Base-by-base conservation (phyloP, 2,113 vertebrate genomes). In the Spea multiplicata region DNA sequence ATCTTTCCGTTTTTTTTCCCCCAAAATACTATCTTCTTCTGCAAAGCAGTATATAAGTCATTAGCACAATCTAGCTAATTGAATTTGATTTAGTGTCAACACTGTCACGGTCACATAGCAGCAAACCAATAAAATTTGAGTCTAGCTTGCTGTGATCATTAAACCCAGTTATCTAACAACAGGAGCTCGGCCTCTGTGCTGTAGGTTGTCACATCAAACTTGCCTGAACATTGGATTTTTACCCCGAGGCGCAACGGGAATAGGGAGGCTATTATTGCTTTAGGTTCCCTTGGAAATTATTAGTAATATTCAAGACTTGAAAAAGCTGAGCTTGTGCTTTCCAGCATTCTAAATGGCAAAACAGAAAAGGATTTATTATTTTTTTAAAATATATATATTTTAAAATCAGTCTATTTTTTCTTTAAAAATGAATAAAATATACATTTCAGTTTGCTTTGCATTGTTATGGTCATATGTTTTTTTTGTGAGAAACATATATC, bases 61-160 rank as follows among this genome's bases (percentile, higher is more conserved):
- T 91, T 90, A 92, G 87, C 83, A 88, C 89, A 81, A 74, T 86
- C 73, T 70, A 82, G 87, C 83, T 92, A 93, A 93, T 88, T 91
- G 91, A 91, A 91, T 93, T 88, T 90, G 90, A 91, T 91, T 92
- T 92, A 87, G 81, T 85, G 85, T 91, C 89, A 89, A 85, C 84
- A 85, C 83, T 86, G 85, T 84, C 86, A 86, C 84, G 83, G 83
- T 84, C 85, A 86, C 83, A 85, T 52, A 85, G 82, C 86, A 86
- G 75, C 65, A 82, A 45, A 86, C 78, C 86, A 88, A 88, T 88
- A 88, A 86, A 84, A 88, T 85, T 80, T 82, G 83, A 88, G 0
- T 74, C 74, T 73, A 81, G 61, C 81, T 85, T 85, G 84, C 84
- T 81, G 80, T 76, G 74, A 88, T 91, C 86, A 84, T 88, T 89